Evolutionary conservation across 2,113 vertebrate genomes (phyloP).

Genomic region (Platycercus adscitus): DNA sequence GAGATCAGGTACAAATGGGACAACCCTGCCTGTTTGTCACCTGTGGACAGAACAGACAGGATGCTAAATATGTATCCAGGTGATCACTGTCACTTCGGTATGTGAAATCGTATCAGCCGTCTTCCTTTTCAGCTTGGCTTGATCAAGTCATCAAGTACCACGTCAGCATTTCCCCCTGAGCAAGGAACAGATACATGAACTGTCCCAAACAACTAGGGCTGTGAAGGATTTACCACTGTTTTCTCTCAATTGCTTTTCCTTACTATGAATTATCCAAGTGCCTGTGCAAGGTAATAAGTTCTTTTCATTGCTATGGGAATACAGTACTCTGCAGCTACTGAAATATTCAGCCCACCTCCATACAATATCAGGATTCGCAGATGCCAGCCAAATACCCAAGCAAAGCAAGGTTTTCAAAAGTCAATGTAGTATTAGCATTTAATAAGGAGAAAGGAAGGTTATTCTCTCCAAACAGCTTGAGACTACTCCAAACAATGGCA

Average conservation of each 20-base stretch:
- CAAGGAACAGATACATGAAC: neutral
- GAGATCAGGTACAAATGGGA: neutral
- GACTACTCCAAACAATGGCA: neutral
- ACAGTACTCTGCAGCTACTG: neutral
- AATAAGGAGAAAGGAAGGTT: neutral
- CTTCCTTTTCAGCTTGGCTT: neutral
- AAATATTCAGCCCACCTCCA: constrained; percentile 28
- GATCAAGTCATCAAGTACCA: neutral
- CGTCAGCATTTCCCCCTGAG: neutral
- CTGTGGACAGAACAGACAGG: neutral
- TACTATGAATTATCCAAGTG: constrained; percentile 2
- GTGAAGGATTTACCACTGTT: neutral
- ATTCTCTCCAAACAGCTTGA: neutral
- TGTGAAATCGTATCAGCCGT: fast-evolving
- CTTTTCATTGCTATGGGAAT: constrained; percentile 59
- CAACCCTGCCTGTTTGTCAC: neutral
- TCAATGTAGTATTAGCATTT: neutral
- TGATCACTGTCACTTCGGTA: neutral
- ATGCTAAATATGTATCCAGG: neutral
- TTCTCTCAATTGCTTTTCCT: neutral
- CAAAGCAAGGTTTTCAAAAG: constrained; percentile 10
- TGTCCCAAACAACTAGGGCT: neutral
- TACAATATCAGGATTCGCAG: neutral
- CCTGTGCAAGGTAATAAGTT: neutral
- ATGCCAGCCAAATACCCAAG: constrained; percentile 19